Conservation (phyloP, 2,113 vertebrate species). For the Oreochromis tanganicae region DNA sequence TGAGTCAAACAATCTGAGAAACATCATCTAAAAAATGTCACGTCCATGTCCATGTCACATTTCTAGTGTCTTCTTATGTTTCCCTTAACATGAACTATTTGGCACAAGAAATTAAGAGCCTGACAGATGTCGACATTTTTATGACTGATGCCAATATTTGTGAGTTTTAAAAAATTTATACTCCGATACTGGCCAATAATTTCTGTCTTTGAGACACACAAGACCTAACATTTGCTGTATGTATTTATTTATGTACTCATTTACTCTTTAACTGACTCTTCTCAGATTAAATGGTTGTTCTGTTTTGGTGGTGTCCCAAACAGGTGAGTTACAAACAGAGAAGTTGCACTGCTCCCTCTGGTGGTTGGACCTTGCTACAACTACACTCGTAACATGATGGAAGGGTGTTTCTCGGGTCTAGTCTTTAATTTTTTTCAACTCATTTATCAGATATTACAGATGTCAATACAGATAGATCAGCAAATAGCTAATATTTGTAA, state of each 20-base stretch:
- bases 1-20: not conserved
- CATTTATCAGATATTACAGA: not conserved
- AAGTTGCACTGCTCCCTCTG: not conserved
- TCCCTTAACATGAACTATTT: not conserved
- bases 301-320: not conserved
- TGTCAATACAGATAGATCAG: not conserved
- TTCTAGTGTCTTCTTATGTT: not conserved
- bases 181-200: not conserved
- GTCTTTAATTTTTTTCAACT: not conserved
- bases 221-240: not conserved
- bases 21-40: not conserved
- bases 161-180: not conserved
- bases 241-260: not conserved
- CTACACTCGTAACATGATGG: not conserved
- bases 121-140: not conserved
- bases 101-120: not conserved
- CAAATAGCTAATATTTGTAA: not conserved
- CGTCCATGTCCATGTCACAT: not conserved
- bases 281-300: not conserved
- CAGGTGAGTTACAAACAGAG: not conserved
- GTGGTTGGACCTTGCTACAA: not conserved
- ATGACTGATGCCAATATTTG: not conserved
- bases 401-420: no score
- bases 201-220: not conserved
- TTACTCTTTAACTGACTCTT: not conserved